Evolutionary conservation across 2,888 invertebrate genomes (phyloP), one percentile per base, ranked within the genome.

Genomic region (Dynastes grantii): DNA sequence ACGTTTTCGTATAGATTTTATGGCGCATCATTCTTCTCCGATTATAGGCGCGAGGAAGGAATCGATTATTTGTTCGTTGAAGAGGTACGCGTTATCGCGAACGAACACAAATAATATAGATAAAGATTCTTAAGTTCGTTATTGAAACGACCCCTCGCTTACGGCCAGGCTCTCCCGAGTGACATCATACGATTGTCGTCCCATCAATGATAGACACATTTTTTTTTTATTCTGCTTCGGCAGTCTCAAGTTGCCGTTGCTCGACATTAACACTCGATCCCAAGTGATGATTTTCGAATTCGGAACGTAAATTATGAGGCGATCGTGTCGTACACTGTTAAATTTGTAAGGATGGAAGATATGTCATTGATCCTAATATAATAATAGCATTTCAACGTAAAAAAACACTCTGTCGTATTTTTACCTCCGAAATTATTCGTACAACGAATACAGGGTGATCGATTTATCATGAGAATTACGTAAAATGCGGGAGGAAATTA

Each of bases 51-150:
- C 55, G 27, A 32, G 70, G 53, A 55, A 29, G 3, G 58, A 71
- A 71, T 71, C 55, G 55, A 55, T 71, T 71, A 71, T 71, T 71
- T 71, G 58, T 71, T 58, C 55, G 71, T 71, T 71, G 37, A 55
- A 71, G 55, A 55, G 58, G 55, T n/a, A 58, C 37, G 37, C 49
- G 27, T 51, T 53, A 70, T 70, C 71, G 55, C 71, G 71, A 40
- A 2, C 71, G n/a, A 71, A 55, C 37, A 55, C 71, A 71, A 71
- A 71, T 71, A 71, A 53, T 58, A 58, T 40, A 71, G 71, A 71
- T 71, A 71, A 71, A 71, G 71, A 71, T 71, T n/a, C 40, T 16
- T 37, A 37, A 58, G 58, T 55, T 71, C 71, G 71, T 71, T 71
- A 58, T 71, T 71, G 71, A 71, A 71, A 71, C 71, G 71, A 71